Percentiles rank a stretch among this genome's conserved stretches.
Evolutionary conservation across 1,140 invertebrate genomes (phyloP).

Genomic region (Drosophila seguyi): DNA sequence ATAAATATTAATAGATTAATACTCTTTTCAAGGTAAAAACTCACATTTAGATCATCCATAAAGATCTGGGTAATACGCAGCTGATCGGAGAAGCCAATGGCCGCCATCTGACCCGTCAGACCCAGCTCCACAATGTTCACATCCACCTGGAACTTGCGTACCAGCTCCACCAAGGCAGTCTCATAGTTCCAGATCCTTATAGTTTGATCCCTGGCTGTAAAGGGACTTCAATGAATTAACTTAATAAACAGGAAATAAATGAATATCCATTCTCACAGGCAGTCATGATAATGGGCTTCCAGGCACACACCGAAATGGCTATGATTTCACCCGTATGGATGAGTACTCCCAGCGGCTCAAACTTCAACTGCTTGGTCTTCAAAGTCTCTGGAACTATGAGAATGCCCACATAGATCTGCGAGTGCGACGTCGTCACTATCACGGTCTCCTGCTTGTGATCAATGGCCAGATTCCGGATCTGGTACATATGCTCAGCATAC

Average conservation of each 20-base stretch:
- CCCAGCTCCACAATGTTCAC: conserved; percentile 92
- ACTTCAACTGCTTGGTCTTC: conserved; percentile 81
- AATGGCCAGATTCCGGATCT: conserved; percentile 86
- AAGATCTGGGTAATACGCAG: conserved; percentile 93
- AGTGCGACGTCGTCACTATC: conserved; percentile 87
- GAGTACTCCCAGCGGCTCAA: conserved; percentile 88
- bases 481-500: conserved; percentile 80
- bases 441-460: conserved; percentile 86
- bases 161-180: conserved; percentile 90
- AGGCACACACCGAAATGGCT: conserved; percentile 92
- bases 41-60: conserved; percentile 93
- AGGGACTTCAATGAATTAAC: background rate
- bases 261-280: conserved; percentile 87
- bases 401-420: conserved; percentile 87
- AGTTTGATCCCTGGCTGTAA: conserved; percentile 89
- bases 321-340: conserved; percentile 93
- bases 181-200: conserved; percentile 96
- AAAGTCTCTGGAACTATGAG: conserved; percentile 86
- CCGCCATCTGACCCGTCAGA: conserved; percentile 92
- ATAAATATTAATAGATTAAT: too few relatives aligned
- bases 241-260: too few relatives aligned
- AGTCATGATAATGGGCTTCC: conserved; percentile 96
- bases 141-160: conserved; percentile 93
- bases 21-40: conserved; percentile 81
- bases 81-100: conserved; percentile 96